A percentile compares a stretch with the other conserved stretches of the same genome.
phyloP scores from a whole-genome alignment of 2,797 vertebrate genomes.

The Novumbra hubbsi region DNA sequence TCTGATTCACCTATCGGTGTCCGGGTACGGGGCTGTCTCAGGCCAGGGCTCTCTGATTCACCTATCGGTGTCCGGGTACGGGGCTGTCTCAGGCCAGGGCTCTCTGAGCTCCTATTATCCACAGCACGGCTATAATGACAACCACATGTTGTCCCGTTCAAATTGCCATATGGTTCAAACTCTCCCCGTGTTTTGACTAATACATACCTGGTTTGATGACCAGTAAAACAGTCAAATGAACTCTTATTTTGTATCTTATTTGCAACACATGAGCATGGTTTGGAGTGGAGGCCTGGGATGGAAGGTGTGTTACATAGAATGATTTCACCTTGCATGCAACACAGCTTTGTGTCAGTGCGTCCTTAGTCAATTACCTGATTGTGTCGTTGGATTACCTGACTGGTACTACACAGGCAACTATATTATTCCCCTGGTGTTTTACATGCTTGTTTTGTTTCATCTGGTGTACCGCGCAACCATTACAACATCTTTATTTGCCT shows the following conservation, averaged over 20 bases:
- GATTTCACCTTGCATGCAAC: conserved; percentile 71
- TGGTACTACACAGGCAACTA: conserved; percentile 32
- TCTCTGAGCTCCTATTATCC: conserved; percentile 63
- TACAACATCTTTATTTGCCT: neutral
- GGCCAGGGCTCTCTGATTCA: conserved; percentile 38
- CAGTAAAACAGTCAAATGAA: conserved; percentile 70
- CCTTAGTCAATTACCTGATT: conserved; percentile 17
- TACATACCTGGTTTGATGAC: conserved; percentile 78
- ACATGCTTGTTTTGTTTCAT: neutral
- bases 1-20: conserved; percentile 46
- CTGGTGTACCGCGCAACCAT: neutral
- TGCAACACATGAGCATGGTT: conserved; percentile 60
- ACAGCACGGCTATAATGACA: conserved; percentile 70
- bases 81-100: conserved; percentile 38
- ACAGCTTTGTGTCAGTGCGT: conserved; percentile 22
- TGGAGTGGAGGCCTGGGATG: conserved; percentile 47
- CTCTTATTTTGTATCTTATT: conserved; percentile 61
- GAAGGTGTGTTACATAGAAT: conserved; percentile 53
- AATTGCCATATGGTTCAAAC: conserved; percentile 83
- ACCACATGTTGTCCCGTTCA: conserved; percentile 72
- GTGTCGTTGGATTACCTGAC: conserved; percentile 39
- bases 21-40: conserved; percentile 41
- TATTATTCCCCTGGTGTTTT: neutral
- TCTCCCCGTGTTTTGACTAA: conserved; percentile 69
- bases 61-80: conserved; percentile 45